Conservation (phyloP, 2,797 vertebrate genomes). For the Epinephelus malabaricus region DNA sequence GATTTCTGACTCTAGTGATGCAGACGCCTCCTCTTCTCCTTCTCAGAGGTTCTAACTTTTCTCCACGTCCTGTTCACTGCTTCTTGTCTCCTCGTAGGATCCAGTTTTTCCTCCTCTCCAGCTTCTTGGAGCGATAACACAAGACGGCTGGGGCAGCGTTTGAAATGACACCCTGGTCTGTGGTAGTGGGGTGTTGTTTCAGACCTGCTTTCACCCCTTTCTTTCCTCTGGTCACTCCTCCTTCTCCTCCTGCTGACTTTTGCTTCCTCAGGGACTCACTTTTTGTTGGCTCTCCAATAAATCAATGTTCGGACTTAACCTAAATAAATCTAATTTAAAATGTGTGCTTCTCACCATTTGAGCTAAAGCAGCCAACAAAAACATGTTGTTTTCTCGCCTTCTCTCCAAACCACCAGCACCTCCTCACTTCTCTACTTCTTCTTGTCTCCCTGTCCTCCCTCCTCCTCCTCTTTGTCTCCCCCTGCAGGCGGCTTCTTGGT, state of each 20-base stretch:
- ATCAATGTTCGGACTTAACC: background rate
- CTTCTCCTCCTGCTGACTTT: constrained; percentile 45
- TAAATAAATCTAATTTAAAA: background rate
- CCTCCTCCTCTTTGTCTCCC: constrained; percentile 58
- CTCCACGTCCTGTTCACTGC: constrained; percentile 25
- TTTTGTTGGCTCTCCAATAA: constrained; percentile 72
- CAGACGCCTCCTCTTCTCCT: background rate
- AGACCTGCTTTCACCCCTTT: constrained; percentile 35
- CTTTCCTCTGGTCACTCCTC: constrained; percentile 10
- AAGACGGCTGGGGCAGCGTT: background rate
- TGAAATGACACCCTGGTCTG: constrained; percentile 29
- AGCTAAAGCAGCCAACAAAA: constrained; percentile 67
- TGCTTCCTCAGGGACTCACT: constrained; percentile 56
- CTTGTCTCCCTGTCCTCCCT: background rate
- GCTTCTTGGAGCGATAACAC: constrained; percentile 29
- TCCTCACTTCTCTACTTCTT: constrained; percentile 33
- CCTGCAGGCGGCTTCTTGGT: constrained; percentile 97
- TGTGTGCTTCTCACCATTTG: background rate
- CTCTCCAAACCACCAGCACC: background rate
- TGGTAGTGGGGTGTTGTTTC: constrained; percentile 38
- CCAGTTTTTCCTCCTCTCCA: constrained; percentile 45
- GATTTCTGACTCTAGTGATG: constrained; percentile 32
- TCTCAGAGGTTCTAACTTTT: constrained; percentile 20
- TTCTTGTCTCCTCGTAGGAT: constrained; percentile 63
- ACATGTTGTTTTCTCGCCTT: constrained; percentile 48